Percentiles rank a stretch among this genome's conserved stretches.
Evolutionary conservation across 2,113 vertebrate genomes (phyloP).

Genomic region (Hylia prasina): DNA sequence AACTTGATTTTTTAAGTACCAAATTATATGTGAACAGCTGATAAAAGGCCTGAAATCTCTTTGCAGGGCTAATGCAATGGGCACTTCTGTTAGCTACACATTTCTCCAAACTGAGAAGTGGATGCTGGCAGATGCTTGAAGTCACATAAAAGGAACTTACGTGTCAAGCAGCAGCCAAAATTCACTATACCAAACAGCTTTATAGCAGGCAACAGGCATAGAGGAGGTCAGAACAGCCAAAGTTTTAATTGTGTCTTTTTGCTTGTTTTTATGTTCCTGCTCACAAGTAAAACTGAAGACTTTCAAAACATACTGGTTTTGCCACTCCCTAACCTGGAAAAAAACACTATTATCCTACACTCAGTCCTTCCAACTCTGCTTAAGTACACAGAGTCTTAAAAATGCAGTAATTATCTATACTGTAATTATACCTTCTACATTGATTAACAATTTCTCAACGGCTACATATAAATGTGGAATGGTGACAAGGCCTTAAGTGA

Average conservation of each 20-base stretch:
- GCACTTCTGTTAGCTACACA: background rate
- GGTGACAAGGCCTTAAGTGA: background rate
- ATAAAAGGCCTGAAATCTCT: slow-evolving; percentile 3
- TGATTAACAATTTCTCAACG: background rate
- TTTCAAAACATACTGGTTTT: background rate
- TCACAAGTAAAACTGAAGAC: background rate
- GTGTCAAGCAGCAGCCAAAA: background rate
- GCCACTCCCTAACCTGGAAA: background rate
- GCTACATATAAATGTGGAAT: background rate
- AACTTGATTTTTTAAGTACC: background rate
- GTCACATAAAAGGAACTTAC: background rate
- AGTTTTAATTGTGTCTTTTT: background rate
- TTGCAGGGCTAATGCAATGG: background rate
- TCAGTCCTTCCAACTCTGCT: background rate
- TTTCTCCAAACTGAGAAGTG: background rate
- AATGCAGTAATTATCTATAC: background rate
- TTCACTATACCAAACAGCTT: background rate
- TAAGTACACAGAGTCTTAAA: background rate
- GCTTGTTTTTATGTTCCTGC: background rate
- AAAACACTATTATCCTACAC: rapidly evolving
- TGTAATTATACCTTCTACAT: background rate
- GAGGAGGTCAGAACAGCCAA: background rate
- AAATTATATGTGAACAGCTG: background rate
- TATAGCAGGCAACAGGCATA: background rate
- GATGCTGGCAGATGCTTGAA: background rate